Conservation (phyloP, 2,888 invertebrate genomes). For the Parnassius apollo region DNA sequence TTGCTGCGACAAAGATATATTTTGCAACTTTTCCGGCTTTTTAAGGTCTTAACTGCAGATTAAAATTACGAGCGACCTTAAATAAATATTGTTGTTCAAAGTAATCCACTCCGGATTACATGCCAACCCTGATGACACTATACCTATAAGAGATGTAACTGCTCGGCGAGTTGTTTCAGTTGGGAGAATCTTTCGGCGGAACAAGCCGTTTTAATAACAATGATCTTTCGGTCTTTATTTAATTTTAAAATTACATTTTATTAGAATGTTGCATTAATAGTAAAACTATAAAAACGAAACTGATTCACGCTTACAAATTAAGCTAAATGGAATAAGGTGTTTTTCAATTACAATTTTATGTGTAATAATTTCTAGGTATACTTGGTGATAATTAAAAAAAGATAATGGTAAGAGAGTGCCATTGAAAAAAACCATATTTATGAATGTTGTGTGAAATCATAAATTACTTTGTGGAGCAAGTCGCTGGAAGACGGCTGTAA, state of each 20-base stretch:
- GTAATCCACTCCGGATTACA: slow-evolving; percentile 12
- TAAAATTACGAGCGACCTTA: slow-evolving; percentile 4
- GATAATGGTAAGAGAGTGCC: neutral
- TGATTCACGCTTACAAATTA: too few species aligned
- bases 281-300: too few species aligned
- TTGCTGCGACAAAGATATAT: too few species aligned
- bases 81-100: slow-evolving; percentile 12
- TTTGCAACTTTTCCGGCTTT: neutral
- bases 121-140: slow-evolving; percentile 17
- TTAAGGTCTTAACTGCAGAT: slow-evolving; percentile 9
- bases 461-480: neutral
- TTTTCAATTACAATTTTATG: too few species aligned
- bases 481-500: too few species aligned
- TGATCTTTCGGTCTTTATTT: too few species aligned
- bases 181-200: slow-evolving; percentile 14
- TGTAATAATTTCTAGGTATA: neutral
- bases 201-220: neutral
- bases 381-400: neutral
- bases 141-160: slow-evolving; percentile 17
- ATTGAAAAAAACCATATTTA: neutral
- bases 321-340: too few species aligned
- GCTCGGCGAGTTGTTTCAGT: slow-evolving; percentile 16
- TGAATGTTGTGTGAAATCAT: neutral
- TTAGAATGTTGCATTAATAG: too few species aligned
- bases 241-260: too few species aligned